phyloP scores from a whole-genome alignment of 2,888 invertebrate species.

The Dusona sp. region DNA sequence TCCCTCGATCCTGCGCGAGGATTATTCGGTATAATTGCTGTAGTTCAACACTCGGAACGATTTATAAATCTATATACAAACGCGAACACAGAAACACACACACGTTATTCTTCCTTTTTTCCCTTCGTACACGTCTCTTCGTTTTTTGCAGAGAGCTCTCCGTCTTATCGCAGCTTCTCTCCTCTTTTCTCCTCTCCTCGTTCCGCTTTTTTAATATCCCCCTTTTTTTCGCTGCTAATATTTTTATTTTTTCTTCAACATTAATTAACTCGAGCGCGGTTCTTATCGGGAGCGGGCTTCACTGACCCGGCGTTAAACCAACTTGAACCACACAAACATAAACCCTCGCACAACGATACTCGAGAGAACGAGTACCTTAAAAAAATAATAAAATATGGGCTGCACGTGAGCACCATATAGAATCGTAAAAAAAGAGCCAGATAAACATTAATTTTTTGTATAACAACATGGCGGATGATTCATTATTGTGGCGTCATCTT shows the following conservation, averaged over 20 bases:
- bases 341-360: conserved; percentile 8
- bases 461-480: neutral
- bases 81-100: conserved; percentile 9
- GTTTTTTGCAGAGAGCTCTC: conserved; percentile 7
- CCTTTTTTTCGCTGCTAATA: conserved; percentile 50
- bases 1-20: conserved; percentile 65
- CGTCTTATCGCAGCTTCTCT: conserved; percentile 26
- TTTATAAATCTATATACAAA: conserved; percentile 18
- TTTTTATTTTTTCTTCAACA: conserved; percentile 75
- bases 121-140: conserved; percentile 11
- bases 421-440: conserved; percentile 22
- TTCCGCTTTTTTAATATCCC: conserved; percentile 17
- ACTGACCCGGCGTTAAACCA: conserved; percentile 73
- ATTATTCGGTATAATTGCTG: conserved; percentile 72
- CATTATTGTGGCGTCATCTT: neutral
- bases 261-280: conserved; percentile 80
- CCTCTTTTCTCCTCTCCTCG: conserved; percentile 15
- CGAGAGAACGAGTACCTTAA: conserved; percentile 31
- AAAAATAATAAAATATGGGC: neutral
- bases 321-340: conserved; percentile 53
- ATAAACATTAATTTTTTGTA: neutral
- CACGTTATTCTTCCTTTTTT: conserved; percentile 39
- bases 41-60: conserved; percentile 55
- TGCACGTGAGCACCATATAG: conserved; percentile 9
- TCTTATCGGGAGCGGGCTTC: conserved; percentile 76